These are phyloP conservation scores for Phalacrocorax brasilianus DNA, from an alignment of 2,113 vertebrate genomes.

Conservation along the genomic window DNA sequence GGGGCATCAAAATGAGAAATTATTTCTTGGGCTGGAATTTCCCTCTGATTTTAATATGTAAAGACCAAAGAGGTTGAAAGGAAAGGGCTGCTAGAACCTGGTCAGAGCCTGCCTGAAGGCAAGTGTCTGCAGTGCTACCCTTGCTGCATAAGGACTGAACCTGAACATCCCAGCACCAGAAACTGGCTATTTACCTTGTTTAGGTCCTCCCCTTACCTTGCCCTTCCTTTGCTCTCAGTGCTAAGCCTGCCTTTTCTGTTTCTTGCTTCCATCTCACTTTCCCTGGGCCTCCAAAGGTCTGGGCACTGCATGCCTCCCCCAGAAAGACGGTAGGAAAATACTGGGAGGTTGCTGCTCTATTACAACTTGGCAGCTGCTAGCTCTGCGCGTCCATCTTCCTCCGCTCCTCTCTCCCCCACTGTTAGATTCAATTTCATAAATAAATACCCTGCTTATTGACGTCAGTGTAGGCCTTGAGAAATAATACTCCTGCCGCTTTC, in stretches of 20 bases:
- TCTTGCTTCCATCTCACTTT: background rate
- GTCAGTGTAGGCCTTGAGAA: slow-evolving; percentile 62
- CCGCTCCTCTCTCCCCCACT: slow-evolving; percentile 58
- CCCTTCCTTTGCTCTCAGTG: background rate
- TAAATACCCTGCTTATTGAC: slow-evolving; percentile 62
- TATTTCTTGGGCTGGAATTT: background rate
- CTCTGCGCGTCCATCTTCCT: slow-evolving; percentile 11
- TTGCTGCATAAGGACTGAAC: background rate
- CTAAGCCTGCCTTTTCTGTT: background rate
- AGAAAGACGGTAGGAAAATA: slow-evolving; percentile 22
- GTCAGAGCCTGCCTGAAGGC: background rate
- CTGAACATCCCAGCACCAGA: background rate
- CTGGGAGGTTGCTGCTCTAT: background rate
- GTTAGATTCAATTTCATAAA: slow-evolving; percentile 60
- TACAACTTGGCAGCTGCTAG: slow-evolving; percentile 24
- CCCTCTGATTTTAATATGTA: background rate
- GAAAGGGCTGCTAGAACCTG: background rate
- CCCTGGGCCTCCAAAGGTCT: background rate
- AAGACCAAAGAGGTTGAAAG: background rate
- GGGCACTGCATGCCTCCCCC: background rate
- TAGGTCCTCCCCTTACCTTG: background rate
- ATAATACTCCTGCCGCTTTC: slow-evolving; percentile 51
- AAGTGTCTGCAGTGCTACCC: background rate
- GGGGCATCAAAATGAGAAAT: background rate
- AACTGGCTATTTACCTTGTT: background rate